phyloP scores from a whole-genome alignment of 2,888 invertebrate genomes.

The Meiosimyza decipiens region DNA sequence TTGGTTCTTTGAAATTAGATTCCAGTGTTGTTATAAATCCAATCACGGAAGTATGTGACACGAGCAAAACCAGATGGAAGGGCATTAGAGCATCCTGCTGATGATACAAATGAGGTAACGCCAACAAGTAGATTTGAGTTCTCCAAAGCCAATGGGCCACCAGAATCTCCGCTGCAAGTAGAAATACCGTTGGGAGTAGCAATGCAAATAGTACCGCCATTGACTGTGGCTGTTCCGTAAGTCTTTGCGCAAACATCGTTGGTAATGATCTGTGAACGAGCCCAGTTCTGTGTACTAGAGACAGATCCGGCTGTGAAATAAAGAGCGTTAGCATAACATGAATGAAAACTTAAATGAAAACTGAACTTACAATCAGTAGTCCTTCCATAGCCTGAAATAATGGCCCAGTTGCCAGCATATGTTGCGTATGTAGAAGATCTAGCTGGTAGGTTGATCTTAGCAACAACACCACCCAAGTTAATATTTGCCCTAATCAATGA shows the following conservation, averaged over 20 bases:
- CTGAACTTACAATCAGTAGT: constrained; percentile 45
- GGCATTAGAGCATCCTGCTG: constrained; percentile 47
- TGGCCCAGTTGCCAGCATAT: constrained; percentile 46
- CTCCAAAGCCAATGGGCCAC: constrained; percentile 55
- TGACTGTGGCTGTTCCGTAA: constrained; percentile 45
- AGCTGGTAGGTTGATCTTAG: constrained; percentile 49
- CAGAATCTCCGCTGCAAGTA: constrained; percentile 45
- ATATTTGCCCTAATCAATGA: constrained; percentile 49
- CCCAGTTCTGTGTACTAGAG: constrained; percentile 55
- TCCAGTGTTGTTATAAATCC: constrained; percentile 49
- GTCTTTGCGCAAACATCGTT: constrained; percentile 53
- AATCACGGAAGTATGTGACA: constrained; percentile 51
- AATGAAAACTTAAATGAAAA: background rate
- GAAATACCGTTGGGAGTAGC: constrained; percentile 47
- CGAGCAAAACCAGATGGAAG: constrained; percentile 51
- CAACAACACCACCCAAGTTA: constrained; percentile 46
- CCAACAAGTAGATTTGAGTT: constrained; percentile 46
- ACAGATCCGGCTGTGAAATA: constrained; percentile 42
- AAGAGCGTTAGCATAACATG: background rate
- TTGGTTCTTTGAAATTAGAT: constrained; percentile 29
- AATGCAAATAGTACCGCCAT: constrained; percentile 51
- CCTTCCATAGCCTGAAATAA: constrained; percentile 62
- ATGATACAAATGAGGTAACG: constrained; percentile 53
- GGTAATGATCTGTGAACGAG: constrained; percentile 54
- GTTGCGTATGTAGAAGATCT: constrained; percentile 45